Percentiles rank a stretch among this genome's conserved stretches.
Evolutionary conservation across 1,140 invertebrate species (phyloP).

Genomic region (Scaptomyza graminum): DNA sequence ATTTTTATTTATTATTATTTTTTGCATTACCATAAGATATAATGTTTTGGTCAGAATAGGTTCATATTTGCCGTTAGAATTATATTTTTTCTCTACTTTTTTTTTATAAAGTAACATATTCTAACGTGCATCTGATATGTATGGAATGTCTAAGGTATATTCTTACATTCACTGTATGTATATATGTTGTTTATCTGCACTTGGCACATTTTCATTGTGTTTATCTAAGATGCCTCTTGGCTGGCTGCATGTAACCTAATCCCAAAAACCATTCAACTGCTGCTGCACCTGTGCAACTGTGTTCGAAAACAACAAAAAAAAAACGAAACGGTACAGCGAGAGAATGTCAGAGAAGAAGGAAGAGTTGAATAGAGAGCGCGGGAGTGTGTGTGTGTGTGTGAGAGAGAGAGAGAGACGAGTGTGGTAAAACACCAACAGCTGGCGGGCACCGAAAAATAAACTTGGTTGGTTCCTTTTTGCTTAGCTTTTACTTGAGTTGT

Average conservation of each 20-base stretch:
- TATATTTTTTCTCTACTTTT: constrained; percentile 1
- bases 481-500: constrained; percentile 7
- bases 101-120: background rate
- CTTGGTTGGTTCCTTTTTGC: constrained; percentile 34
- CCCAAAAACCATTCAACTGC: constrained; percentile 44
- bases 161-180: background rate
- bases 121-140: constrained; percentile 25
- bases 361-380: background rate
- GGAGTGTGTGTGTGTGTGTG: too few relatives aligned
- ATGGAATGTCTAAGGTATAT: constrained; percentile 17
- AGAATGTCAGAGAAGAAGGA: too few relatives aligned
- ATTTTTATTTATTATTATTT: too few relatives aligned
- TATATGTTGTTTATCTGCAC: constrained; percentile 24
- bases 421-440: constrained; percentile 51
- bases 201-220: constrained; percentile 26
- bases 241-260: constrained; percentile 51
- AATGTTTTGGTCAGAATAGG: too few relatives aligned
- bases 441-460: constrained; percentile 46
- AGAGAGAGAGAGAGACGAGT: constrained; percentile 21
- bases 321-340: background rate
- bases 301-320: too few relatives aligned
- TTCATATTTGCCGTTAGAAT: constrained; percentile 20
- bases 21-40: too few relatives aligned
- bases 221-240: constrained; percentile 44
- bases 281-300: constrained; percentile 62